phyloP scores from a whole-genome alignment of 2,888 invertebrate genomes.

The Microdon myrmicae region DNA sequence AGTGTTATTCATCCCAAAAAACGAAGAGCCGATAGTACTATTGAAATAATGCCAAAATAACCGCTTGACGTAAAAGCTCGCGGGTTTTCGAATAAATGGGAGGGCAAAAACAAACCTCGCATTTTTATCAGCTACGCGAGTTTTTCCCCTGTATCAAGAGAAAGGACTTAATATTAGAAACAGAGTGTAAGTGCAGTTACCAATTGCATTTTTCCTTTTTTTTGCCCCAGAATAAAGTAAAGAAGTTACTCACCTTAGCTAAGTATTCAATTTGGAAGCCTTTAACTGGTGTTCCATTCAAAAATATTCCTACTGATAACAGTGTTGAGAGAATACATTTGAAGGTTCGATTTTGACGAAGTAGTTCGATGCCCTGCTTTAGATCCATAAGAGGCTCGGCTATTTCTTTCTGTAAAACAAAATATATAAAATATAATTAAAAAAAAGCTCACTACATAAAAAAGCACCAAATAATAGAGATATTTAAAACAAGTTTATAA shows the following conservation, averaged over 20 bases:
- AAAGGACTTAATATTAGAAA: no score
- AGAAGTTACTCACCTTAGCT: slow-evolving; percentile 72
- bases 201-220: background rate
- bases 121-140: no score
- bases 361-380: slow-evolving; percentile 93
- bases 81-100: no score
- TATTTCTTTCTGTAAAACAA: slow-evolving; percentile 80
- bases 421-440: slow-evolving; percentile 1
- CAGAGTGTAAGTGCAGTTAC: no score
- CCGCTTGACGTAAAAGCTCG: no score
- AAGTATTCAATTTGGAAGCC: slow-evolving; percentile 98
- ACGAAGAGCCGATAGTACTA: no score
- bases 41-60: no score
- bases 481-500: no score
- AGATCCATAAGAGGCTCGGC: slow-evolving; percentile 99
- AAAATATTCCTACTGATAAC: slow-evolving; percentile 93
- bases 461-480: slow-evolving; percentile 4
- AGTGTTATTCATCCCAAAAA: no score
- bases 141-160: no score
- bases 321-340: slow-evolving; percentile 93
- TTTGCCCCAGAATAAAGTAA: background rate
- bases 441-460: background rate
- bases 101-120: no score
- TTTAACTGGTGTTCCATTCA: slow-evolving; percentile 92
- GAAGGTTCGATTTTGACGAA: slow-evolving; percentile 93